Conservation (phyloP, 2,888 invertebrate species). For the Limnephilus lunatus region DNA sequence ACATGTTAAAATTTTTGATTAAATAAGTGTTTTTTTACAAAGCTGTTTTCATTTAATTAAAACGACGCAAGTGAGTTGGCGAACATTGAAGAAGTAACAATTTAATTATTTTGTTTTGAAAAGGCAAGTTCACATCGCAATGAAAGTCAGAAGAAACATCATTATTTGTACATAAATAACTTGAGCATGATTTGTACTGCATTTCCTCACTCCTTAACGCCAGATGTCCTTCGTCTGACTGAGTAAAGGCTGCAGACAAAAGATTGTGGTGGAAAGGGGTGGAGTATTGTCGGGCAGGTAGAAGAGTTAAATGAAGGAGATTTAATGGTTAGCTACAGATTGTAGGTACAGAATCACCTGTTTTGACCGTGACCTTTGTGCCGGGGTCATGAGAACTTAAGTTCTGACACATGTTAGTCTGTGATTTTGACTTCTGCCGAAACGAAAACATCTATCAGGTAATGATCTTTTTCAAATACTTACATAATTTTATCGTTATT, state of each 20-base stretch:
- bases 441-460: no score
- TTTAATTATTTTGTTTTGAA: neutral
- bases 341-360: neutral
- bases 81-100: neutral
- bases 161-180: neutral
- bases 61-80: no score
- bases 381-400: neutral
- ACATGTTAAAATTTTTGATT: no score
- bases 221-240: conserved; percentile 13
- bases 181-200: neutral
- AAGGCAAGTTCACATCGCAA: neutral
- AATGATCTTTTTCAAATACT: no score
- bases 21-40: no score
- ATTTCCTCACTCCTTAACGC: conserved; percentile 15
- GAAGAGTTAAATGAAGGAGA: neutral
- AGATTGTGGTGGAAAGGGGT: neutral
- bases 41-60: no score
- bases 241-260: conserved; percentile 5
- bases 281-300: neutral
- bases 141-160: neutral
- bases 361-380: neutral
- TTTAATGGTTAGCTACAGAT: neutral
- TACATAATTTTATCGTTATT: no score
- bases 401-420: neutral
- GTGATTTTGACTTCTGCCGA: no score